Conservation (phyloP, 2,797 vertebrate genomes). For the Buceros bicornis region DNA sequence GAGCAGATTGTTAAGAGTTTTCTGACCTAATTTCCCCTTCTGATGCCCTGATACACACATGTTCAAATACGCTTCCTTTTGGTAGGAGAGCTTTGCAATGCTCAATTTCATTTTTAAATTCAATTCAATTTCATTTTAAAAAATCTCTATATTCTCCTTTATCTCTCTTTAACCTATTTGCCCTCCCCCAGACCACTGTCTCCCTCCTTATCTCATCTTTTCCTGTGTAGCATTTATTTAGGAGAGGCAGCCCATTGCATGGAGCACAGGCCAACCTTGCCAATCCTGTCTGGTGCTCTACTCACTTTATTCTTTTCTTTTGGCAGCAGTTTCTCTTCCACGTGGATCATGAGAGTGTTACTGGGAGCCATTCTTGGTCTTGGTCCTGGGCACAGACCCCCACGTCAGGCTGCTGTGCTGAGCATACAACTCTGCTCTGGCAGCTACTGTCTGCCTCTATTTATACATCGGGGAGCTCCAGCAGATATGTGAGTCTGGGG, state of each 20-base stretch:
- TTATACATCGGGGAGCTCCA: conserved; percentile 85
- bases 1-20: not conserved
- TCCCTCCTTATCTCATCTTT: not conserved
- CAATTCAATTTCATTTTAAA: not conserved
- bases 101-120: not conserved
- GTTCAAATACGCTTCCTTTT: not conserved
- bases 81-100: not conserved
- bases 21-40: not conserved
- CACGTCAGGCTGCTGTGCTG: not conserved
- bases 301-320: conserved; percentile 76
- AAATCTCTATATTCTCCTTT: not conserved
- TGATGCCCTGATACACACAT: not conserved
- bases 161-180: not conserved
- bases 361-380: conserved; percentile 61
- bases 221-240: not conserved
- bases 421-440: not conserved
- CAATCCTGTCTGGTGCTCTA: not conserved
- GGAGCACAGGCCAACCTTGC: not conserved
- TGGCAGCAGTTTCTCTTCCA: conserved; percentile 59
- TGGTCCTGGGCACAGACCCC: not conserved
- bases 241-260: not conserved
- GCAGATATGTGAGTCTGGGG: conserved; percentile 87
- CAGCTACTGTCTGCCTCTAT: conserved; percentile 57
- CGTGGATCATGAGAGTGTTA: not conserved
- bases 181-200: not conserved